phyloP scores from a whole-genome alignment of 2,888 invertebrate genomes.

The Asteroscopus sphinx region DNA sequence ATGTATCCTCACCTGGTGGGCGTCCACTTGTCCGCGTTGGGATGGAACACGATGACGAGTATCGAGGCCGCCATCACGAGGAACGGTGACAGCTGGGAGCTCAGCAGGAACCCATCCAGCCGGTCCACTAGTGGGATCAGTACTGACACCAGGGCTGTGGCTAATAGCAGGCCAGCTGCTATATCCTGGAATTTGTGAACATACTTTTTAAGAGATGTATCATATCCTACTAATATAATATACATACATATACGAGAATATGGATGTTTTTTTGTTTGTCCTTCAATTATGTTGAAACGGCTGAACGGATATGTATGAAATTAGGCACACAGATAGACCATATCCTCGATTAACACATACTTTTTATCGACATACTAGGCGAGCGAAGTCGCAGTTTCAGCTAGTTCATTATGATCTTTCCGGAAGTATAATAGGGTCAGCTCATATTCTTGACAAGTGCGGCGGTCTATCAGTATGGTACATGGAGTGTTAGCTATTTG shows the following conservation, averaged over 20 bases:
- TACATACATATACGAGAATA: too few species aligned
- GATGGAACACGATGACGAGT: slow-evolving; percentile 93
- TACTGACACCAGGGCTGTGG: slow-evolving; percentile 92
- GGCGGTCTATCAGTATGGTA: not conserved
- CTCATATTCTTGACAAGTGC: too few species aligned
- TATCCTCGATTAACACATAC: too few species aligned
- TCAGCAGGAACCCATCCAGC: slow-evolving; percentile 93
- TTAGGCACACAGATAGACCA: too few species aligned
- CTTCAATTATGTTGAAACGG: too few species aligned
- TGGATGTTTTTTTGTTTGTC: too few species aligned
- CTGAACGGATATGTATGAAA: too few species aligned
- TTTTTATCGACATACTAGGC: too few species aligned
- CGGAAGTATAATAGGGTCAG: too few species aligned
- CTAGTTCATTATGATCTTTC: too few species aligned
- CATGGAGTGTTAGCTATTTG: not conserved
- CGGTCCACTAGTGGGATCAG: slow-evolving; percentile 93
- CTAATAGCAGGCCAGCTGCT: slow-evolving; percentile 93
- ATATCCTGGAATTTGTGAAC: slow-evolving; percentile 92
- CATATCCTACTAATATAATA: too few species aligned
- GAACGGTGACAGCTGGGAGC: slow-evolving; percentile 91
- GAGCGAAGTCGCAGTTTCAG: too few species aligned
- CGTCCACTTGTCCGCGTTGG: slow-evolving; percentile 96
- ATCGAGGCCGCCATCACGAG: slow-evolving; percentile 91
- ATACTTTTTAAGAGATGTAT: not conserved
- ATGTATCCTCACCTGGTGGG: slow-evolving; percentile 93